Base-by-base conservation (phyloP, 2,888 invertebrate genomes). In the Conus canariensis region DNA sequence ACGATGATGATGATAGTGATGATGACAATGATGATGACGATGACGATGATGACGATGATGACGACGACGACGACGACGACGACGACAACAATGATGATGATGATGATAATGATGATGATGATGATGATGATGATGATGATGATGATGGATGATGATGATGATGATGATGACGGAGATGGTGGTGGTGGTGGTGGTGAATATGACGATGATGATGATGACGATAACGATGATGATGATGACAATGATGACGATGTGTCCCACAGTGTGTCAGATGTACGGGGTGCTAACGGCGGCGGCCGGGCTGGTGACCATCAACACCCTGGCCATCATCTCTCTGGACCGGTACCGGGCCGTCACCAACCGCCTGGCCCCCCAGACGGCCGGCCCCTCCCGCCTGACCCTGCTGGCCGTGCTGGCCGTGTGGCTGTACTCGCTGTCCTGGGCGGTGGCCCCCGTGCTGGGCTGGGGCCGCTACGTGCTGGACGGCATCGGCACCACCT, bases 401-500 rank as follows among this genome's bases (percentile, higher is more conserved):
- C 70, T 85, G 58, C 70, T 80, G 22, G 59, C 88, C 12, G 90
- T 86, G 0, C 88, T 91, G 25, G 74, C 85, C 10, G 88, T 91
- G 19, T 92, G 92, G 92, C 19, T 56, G 0, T 92, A 92, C 77
- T 91, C 92, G 0, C 90, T 91, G 6, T 12, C 87, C 6, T 92
- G 92, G 92, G 91, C 92, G 2, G 16, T 91, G 16, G 91, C 91
- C n/a, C 92, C 92, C 1, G 83, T 91, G 45, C 56, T 91, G 25
- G 92, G 92, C n/a, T 92, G 92, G 92, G 91, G 91, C 56, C 67
- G 64, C 60, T 92, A 92, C 74, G 88, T 91, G 9, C 88, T 92
- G 77, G 92, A 92, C 56, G 91, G 92, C 64, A 91, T 92, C n/a
- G 90, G 91, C 64, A 92, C 92, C 16, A 92, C 92, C 22, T 92